A percentile compares a stretch with the other conserved stretches of the same genome.
Evolutionary conservation across 2,113 vertebrate species (phyloP).

Genomic region (Pituophis catenifer): DNA sequence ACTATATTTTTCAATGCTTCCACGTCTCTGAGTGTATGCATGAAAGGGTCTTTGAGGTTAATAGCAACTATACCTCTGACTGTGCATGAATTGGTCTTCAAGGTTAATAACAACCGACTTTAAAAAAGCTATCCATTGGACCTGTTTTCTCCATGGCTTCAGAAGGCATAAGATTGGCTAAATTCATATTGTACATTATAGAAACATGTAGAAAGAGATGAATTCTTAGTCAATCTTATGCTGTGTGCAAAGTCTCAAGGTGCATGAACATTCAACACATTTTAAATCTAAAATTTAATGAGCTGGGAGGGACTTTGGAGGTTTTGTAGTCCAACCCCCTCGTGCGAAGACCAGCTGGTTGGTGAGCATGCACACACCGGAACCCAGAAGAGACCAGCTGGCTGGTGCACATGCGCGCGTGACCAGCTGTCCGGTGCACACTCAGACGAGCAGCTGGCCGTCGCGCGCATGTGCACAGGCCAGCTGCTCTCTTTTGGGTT

Average conservation of each 20-base stretch:
- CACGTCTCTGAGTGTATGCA: neutral
- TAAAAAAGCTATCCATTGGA: neutral
- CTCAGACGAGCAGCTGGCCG: no score
- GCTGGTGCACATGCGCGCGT: no score
- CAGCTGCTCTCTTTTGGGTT: no score
- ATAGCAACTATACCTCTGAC: neutral
- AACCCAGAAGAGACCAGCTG: no score
- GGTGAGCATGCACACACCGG: no score
- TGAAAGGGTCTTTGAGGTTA: neutral
- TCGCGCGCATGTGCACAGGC: no score
- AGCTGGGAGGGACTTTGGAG: no score
- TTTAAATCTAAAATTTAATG: neutral
- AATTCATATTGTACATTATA: neutral
- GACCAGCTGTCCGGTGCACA: no score
- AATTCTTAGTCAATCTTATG: neutral
- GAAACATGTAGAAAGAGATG: neutral
- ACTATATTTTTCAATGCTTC: neutral
- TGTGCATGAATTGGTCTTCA: neutral
- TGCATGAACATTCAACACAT: neutral
- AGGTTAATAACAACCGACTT: neutral
- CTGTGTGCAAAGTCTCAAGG: neutral
- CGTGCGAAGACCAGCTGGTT: no score
- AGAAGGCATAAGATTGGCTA: neutral
- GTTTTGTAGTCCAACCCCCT: no score
- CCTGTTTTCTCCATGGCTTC: neutral